A percentile compares a stretch with the other conserved stretches of the same genome.
Conservation (phyloP, 2,797 vertebrate species). For the Craterocephalus amniculus region DNA sequence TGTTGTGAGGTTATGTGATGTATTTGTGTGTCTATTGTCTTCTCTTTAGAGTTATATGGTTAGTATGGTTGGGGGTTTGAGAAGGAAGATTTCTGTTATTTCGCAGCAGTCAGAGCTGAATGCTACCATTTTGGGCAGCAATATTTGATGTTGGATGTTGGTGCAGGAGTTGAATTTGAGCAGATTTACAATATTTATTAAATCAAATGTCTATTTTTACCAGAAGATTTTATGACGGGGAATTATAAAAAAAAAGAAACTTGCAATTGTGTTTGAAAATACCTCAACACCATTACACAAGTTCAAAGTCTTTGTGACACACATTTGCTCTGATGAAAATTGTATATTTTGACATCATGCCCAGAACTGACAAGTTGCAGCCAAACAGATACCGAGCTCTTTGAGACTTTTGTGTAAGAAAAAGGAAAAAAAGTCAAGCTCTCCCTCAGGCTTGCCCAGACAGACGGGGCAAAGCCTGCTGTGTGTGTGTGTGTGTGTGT, state of each 20-base stretch:
- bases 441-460: conserved; percentile 30
- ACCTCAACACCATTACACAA: background rate
- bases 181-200: too few species aligned
- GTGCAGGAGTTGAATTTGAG: too few species aligned
- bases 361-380: conserved; percentile 11
- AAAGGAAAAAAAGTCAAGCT: background rate
- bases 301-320: background rate
- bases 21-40: background rate
- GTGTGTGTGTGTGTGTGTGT: conserved; percentile 61
- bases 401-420: conserved; percentile 16
- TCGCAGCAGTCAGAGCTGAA: background rate
- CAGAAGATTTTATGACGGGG: too few species aligned
- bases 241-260: background rate
- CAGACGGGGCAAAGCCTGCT: conserved; percentile 38
- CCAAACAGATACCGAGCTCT: conserved; percentile 15
- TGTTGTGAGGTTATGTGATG: background rate
- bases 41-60: background rate
- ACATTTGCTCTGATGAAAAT: background rate
- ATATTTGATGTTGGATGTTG: too few species aligned
- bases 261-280: background rate
- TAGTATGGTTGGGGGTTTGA: too few species aligned
- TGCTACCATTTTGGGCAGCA: background rate
- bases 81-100: background rate
- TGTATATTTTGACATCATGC: conserved; percentile 2
- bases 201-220: background rate